Evolutionary conservation across 2,888 invertebrate species (phyloP), one percentile per base, ranked within the genome.

Genomic region (Drosophila austrosaltans): DNA sequence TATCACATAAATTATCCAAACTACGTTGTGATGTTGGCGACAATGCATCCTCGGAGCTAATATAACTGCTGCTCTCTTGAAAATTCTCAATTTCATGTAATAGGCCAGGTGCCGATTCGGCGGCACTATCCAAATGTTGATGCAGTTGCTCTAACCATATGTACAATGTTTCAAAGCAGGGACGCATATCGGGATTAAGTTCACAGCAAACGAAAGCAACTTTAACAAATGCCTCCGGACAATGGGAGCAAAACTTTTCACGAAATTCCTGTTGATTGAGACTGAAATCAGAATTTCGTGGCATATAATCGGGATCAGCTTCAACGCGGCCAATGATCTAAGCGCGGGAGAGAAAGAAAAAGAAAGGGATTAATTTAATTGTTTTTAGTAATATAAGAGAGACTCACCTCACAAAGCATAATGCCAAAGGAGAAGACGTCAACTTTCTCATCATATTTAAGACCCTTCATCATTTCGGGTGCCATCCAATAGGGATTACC

Each of bases 401-500:
- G 3, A 25, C 91, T 90, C 86, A 97, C 97, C 95, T 98, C 98
- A 91, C 98, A 98, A 3, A 98, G 93, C 71, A 98, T 96, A 77
- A 98, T 98, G 39, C 98, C 98, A 92, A 97, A 98, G 30, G 98
- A 98, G 93, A 98, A 98, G 72, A 98, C 96, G 90, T 98, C 98
- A 0, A 98, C 98, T 92, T 98, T 98, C 91, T 98, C 98, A 90
- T 98, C 98, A 91, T 98, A 98, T 78, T 97, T 96, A 88, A 97
- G 96, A 22, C 98, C 98, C 91, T 97, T 97, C 97, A 98, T 97
- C 98, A 98, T 98, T 93, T 98, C 98, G 0, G 98, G 98, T 0
- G 98, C 98, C 98, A 98, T 98, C 98, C 98, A 98, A 92, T 98
- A 98, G 0, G 98, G 98, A 93, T 98, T 98, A 1, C 98, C 98